Evolutionary conservation across 2,888 invertebrate species (phyloP).

Genomic region (Disparrhopalites patrizii): DNA sequence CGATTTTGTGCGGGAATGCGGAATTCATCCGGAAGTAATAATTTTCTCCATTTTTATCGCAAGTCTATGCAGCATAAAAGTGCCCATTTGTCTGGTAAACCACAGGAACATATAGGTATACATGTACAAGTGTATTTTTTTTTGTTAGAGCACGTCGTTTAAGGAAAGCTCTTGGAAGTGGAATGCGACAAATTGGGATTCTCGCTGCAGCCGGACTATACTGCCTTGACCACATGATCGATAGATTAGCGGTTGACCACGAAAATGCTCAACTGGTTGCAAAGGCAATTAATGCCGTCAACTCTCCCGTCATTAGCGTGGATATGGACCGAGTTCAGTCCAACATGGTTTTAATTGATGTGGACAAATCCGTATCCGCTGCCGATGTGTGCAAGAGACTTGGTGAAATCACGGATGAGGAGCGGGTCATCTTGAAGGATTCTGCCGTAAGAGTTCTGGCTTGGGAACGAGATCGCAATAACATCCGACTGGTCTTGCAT

Average conservation of each 20-base stretch:
- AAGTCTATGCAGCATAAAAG: background rate
- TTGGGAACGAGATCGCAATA: slow-evolving; percentile 59
- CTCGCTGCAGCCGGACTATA: slow-evolving; percentile 85
- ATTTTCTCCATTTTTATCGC: background rate
- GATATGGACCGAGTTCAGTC: slow-evolving; percentile 63
- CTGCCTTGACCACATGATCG: slow-evolving; percentile 68
- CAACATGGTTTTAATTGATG: slow-evolving; percentile 69
- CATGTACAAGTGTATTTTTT: background rate
- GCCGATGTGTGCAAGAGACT: slow-evolving; percentile 58
- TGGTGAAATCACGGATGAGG: slow-evolving; percentile 54
- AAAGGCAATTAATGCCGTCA: slow-evolving; percentile 57
- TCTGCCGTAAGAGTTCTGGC: slow-evolving; percentile 34
- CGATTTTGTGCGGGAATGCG: slow-evolving; percentile 71
- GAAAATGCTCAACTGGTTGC: slow-evolving; percentile 64
- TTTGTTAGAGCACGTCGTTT: slow-evolving; percentile 66
- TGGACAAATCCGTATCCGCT: slow-evolving; percentile 56
- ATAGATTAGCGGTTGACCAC: slow-evolving; percentile 71
- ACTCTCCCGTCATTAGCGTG: slow-evolving; percentile 61
- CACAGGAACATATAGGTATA: background rate
- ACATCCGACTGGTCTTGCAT: slow-evolving; percentile 67
- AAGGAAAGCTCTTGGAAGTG: slow-evolving; percentile 87
- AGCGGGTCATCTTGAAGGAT: slow-evolving; percentile 26
- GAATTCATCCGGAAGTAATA: slow-evolving; percentile 66
- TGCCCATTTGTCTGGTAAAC: background rate
- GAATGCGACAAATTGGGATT: slow-evolving; percentile 87